A percentile compares a stretch with the other conserved stretches of the same genome.
Conservation (phyloP, 1,140 invertebrate species). For the Drosophila funebris region DNA sequence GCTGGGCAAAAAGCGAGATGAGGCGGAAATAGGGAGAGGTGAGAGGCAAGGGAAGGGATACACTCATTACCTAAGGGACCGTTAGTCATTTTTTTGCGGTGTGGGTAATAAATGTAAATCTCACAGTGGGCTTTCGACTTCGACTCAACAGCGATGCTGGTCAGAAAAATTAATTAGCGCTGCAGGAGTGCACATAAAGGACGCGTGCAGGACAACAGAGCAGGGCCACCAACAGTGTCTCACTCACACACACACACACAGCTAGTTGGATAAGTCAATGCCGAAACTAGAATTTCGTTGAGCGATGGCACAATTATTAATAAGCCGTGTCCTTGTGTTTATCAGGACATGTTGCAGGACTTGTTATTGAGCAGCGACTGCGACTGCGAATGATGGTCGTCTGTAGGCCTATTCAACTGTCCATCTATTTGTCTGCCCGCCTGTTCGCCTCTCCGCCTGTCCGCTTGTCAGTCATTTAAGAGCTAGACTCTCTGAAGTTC, state of each 20-base stretch:
- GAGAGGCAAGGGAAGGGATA: not conserved
- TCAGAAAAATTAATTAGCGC: slow-evolving; percentile 80
- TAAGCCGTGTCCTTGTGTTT: slow-evolving; percentile 41
- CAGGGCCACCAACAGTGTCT: slow-evolving; percentile 5
- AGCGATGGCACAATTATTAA: slow-evolving; percentile 63
- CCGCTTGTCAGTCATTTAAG: slow-evolving; percentile 21
- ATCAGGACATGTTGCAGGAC: not conserved
- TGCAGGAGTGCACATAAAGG: slow-evolving; percentile 69
- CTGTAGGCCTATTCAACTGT: no score
- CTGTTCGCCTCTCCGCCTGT: not conserved
- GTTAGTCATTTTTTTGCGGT: slow-evolving; percentile 59
- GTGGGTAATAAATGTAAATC: slow-evolving; percentile 75
- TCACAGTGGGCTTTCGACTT: slow-evolving; percentile 36
- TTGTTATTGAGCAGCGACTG: slow-evolving; percentile 32
- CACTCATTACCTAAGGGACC: slow-evolving; percentile 63
- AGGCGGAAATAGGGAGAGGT: not conserved
- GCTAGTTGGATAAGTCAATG: slow-evolving; percentile 37
- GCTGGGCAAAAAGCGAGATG: not conserved
- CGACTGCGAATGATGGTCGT: not conserved
- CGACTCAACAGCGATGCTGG: slow-evolving; percentile 51
- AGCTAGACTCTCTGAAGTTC: not conserved
- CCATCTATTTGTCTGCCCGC: no score
- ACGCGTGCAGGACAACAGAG: slow-evolving; percentile 16
- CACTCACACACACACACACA: slow-evolving; percentile 21
- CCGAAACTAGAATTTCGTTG: slow-evolving; percentile 55